Evolutionary conservation across 2,113 vertebrate species (phyloP).

Genomic region (Plotosus lineatus): DNA sequence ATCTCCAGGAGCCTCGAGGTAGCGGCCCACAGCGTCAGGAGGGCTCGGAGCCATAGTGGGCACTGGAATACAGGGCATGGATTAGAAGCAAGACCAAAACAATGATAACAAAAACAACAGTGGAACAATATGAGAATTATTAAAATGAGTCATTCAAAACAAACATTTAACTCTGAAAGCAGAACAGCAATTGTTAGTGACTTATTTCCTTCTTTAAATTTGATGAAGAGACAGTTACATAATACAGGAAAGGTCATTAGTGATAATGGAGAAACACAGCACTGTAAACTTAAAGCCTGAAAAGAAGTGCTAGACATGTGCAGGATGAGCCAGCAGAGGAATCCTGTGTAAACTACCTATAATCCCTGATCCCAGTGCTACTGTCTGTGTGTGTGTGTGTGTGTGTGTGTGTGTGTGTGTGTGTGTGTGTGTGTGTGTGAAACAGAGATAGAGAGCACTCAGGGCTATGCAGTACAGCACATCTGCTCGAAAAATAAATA

Average conservation of each 20-base stretch:
- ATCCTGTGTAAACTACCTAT: not conserved
- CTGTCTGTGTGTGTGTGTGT: not conserved
- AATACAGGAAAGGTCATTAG: not conserved
- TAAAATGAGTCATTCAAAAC: not conserved
- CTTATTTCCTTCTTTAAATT: not conserved
- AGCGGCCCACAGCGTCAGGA: constrained; percentile 88
- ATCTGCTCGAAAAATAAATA: no score
- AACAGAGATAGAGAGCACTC: no score
- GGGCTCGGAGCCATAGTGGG: constrained; percentile 85
- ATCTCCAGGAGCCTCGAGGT: constrained; percentile 91
- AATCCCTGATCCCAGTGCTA: not conserved
- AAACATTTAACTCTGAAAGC: not conserved
- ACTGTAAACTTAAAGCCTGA: not conserved
- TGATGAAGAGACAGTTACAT: not conserved
- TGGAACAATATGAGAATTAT: not conserved
- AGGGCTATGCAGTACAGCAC: no score
- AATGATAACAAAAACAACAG: not conserved
- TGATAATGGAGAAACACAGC: constrained; percentile 10
- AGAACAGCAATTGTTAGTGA: not conserved
- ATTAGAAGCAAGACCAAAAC: not conserved
- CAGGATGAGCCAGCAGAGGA: not conserved
- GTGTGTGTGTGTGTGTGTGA: not conserved
- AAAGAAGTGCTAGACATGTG: not conserved
- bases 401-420: no score
- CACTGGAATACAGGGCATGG: constrained; percentile 59